These are phyloP conservation scores for Heteromyza rotundicornis DNA, from an alignment of 2,888 invertebrate genomes.

Conservation along the genomic window DNA sequence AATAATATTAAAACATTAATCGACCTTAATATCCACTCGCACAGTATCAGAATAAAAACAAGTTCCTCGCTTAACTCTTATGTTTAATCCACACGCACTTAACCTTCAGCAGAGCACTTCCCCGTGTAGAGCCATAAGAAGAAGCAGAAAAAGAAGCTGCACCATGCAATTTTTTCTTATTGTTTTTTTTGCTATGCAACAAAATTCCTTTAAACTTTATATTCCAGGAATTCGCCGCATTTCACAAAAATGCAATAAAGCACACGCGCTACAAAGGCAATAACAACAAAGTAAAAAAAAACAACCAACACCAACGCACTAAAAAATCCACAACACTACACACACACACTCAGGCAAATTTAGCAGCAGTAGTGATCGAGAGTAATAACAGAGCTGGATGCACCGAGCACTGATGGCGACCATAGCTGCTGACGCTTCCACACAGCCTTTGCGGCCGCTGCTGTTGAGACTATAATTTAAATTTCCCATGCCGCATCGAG, in stretches of 20 bases:
- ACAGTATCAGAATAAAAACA: too few species aligned
- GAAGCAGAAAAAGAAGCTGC: background rate
- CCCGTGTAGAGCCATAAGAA: too few species aligned
- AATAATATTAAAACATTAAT: too few species aligned
- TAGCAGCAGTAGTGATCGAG: background rate
- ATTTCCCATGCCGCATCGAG: background rate
- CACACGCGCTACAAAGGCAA: background rate
- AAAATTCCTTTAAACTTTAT: slow-evolving; percentile 2
- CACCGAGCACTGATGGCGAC: too few species aligned
- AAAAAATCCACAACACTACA: background rate
- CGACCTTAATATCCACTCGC: too few species aligned
- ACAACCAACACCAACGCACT: background rate
- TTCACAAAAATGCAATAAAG: background rate
- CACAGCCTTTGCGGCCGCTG: background rate
- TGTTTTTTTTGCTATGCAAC: background rate
- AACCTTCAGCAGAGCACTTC: too few species aligned
- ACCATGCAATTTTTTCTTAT: background rate
- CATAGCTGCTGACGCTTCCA: too few species aligned
- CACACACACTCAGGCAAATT: background rate
- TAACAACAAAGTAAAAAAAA: too few species aligned
- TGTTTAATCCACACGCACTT: too few species aligned
- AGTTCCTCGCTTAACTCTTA: too few species aligned
- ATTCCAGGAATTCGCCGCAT: background rate
- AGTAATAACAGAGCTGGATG: background rate
- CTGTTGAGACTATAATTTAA: background rate